Conservation (phyloP, 2,888 invertebrate genomes). For the Zhuqinia jingwanae region DNA sequence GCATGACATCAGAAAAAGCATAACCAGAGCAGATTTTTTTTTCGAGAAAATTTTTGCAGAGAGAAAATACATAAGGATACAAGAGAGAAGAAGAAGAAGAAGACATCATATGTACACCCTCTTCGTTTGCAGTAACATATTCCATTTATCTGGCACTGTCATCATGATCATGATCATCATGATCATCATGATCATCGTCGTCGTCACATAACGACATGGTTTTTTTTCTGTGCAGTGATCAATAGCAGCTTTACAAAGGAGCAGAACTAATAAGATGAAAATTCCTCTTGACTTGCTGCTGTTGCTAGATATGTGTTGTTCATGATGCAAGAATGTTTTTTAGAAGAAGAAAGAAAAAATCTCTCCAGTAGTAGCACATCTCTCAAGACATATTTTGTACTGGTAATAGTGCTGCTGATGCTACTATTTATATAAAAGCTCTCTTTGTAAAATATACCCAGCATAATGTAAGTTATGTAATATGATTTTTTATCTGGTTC, state of each 20-base stretch:
- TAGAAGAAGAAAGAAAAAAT: slow-evolving; percentile 11
- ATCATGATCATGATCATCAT: background rate
- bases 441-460: background rate
- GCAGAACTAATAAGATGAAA: slow-evolving; percentile 68
- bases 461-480: slow-evolving; percentile 3
- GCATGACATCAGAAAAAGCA: background rate
- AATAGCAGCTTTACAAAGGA: slow-evolving; percentile 63
- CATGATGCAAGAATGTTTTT: slow-evolving; percentile 33
- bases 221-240: slow-evolving; percentile 46
- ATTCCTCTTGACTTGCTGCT: slow-evolving; percentile 59
- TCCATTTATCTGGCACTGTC: slow-evolving; percentile 25
- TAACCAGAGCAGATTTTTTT: slow-evolving; percentile 43
- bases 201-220: slow-evolving; percentile 28
- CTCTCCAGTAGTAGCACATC: slow-evolving; percentile 32
- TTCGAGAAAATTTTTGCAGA: slow-evolving; percentile 29
- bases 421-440: too few species aligned
- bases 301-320: background rate
- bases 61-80: background rate
- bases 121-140: slow-evolving; percentile 38
- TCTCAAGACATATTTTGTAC: slow-evolving; percentile 5
- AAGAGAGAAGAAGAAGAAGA: background rate
- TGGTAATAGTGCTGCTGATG: too few species aligned
- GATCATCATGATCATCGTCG: slow-evolving; percentile 11
- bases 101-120: background rate
- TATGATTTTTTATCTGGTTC: slow-evolving; percentile 62